These are phyloP conservation scores for Dicrurus megarhynchus DNA, from an alignment of 2,113 vertebrate genomes.

Conservation along the genomic window DNA sequence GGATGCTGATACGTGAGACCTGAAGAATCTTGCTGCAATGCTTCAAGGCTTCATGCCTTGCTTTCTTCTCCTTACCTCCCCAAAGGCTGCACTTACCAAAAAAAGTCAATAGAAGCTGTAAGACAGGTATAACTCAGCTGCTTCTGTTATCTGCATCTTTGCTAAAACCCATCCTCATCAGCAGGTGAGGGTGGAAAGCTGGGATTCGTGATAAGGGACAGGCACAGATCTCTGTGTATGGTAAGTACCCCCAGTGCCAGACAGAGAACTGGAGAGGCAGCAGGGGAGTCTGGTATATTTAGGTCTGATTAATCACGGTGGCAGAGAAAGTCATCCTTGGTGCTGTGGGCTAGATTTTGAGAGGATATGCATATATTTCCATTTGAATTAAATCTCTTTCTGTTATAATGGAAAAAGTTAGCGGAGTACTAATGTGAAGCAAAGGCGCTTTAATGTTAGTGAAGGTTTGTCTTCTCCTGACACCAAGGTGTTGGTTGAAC, in stretches of 20 bases:
- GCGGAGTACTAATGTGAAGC: not conserved
- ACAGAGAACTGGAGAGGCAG: not conserved
- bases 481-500: not conserved
- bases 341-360: not conserved
- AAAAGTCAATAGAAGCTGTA: not conserved
- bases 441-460: not conserved
- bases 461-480: not conserved
- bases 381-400: not conserved
- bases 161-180: not conserved
- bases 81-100: not conserved
- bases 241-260: not conserved
- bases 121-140: not conserved
- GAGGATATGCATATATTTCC: not conserved
- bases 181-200: not conserved
- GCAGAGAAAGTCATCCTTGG: not conserved
- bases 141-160: not conserved
- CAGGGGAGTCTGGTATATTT: not conserved
- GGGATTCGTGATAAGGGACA: not conserved
- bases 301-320: not conserved
- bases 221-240: not conserved
- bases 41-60: not conserved
- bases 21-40: not conserved
- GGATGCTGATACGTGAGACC: accelerated
- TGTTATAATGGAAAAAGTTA: not conserved
- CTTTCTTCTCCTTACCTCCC: not conserved